Percentiles rank a stretch among this genome's conserved stretches.
Evolutionary conservation across 2,888 invertebrate species (phyloP).

Genomic region (Diplolepis rosae): DNA sequence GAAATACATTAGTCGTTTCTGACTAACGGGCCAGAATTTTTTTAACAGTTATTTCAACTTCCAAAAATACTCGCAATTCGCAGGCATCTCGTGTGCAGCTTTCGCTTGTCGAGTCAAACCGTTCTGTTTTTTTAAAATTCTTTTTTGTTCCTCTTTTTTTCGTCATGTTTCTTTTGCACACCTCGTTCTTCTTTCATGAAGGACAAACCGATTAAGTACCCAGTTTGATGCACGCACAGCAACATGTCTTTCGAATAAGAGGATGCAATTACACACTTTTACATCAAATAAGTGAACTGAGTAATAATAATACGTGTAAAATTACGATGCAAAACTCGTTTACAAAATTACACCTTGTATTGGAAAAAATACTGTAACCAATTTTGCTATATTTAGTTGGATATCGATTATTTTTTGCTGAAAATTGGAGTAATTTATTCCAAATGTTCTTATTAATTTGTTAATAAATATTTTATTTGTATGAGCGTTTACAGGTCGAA

Average conservation of each 20-base stretch:
- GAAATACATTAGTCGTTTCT: conserved; percentile 3
- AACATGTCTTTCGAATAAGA: conserved; percentile 25
- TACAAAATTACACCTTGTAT: conserved; percentile 27
- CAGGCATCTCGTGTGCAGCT: not conserved
- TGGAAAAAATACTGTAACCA: not conserved
- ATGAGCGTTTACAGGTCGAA: too few relatives aligned
- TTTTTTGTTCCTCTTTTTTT: conserved; percentile 18
- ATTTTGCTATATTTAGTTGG: conserved; percentile 17
- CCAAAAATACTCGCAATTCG: conserved; percentile 17
- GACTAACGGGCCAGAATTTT: conserved; percentile 9
- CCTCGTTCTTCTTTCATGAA: conserved; percentile 31
- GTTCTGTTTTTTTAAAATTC: not conserved
- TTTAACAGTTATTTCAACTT: conserved; percentile 10
- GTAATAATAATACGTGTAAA: conserved; percentile 30
- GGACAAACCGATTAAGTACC: conserved; percentile 31
- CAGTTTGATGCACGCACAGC: conserved; percentile 31
- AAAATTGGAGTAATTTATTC: conserved; percentile 6
- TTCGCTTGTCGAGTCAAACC: conserved; percentile 8
- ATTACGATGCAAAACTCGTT: conserved; percentile 25
- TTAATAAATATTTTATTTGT: too few relatives aligned
- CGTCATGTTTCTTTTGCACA: conserved; percentile 27
- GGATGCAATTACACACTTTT: conserved; percentile 29
- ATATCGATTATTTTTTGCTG: conserved; percentile 17
- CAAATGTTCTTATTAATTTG: not conserved
- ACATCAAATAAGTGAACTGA: conserved; percentile 30